Evolutionary conservation across 2,888 invertebrate genomes (phyloP).

Genomic region (Ichneumoninae sp.): DNA sequence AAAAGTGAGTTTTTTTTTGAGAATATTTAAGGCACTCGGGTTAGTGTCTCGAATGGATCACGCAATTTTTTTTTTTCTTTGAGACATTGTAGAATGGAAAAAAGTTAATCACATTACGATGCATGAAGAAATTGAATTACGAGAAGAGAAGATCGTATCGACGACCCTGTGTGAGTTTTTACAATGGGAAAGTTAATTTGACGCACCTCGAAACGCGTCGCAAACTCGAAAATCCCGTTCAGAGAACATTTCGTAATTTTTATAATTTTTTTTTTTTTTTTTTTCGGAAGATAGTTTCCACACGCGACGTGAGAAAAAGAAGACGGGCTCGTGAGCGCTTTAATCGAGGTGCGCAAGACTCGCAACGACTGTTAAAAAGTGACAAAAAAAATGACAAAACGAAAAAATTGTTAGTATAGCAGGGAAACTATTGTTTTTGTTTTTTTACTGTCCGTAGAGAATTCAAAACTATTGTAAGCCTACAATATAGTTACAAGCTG

Average conservation of each 20-base stretch:
- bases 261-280: background rate
- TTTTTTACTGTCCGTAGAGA: conserved; percentile 18
- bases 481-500: conserved; percentile 71
- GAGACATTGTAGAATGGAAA: conserved; percentile 18
- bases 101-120: conserved; percentile 14
- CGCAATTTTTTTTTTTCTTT: conserved; percentile 39
- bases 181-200: background rate
- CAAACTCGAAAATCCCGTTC: background rate
- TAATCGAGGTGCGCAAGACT: background rate
- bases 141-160: conserved; percentile 13
- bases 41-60: conserved; percentile 60
- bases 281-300: background rate
- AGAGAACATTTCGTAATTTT: background rate
- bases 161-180: conserved; percentile 14
- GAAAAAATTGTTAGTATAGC: background rate
- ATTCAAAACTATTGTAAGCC: conserved; percentile 65
- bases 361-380: background rate
- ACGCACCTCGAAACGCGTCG: conserved; percentile 27
- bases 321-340: background rate
- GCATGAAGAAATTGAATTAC: background rate
- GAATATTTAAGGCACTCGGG: conserved; percentile 78
- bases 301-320: too few species aligned
- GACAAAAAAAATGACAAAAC: background rate
- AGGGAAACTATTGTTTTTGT: conserved; percentile 5
- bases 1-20: conserved; percentile 28